Evolutionary conservation across 2,888 invertebrate genomes (phyloP).

Genomic region (Apamea anceps): DNA sequence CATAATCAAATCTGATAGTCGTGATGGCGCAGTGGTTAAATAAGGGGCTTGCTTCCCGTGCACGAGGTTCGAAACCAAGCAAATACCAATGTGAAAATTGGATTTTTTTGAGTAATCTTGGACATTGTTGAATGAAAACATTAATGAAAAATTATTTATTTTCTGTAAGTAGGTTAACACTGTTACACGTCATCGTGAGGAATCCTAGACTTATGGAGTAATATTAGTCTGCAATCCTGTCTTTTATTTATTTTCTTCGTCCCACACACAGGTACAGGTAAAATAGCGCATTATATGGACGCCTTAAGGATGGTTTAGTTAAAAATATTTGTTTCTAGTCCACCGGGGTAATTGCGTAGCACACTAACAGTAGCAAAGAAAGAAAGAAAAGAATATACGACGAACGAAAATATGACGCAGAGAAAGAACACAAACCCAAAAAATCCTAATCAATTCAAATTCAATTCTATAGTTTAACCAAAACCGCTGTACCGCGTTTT

Average conservation of each 20-base stretch:
- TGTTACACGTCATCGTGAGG: not conserved
- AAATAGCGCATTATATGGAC: not conserved
- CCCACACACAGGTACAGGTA: not conserved
- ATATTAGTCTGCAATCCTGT: not conserved
- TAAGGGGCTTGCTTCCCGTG: not conserved
- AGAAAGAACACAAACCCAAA: too few relatives aligned
- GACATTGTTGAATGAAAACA: not conserved
- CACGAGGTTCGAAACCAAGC: not conserved
- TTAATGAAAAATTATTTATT: too few relatives aligned
- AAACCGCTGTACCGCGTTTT: too few relatives aligned
- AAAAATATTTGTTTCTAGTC: not conserved
- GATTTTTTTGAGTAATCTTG: not conserved
- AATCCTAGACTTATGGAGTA: not conserved
- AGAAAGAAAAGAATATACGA: too few relatives aligned
- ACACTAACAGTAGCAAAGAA: not conserved
- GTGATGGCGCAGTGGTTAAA: not conserved
- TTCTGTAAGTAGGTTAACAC: too few relatives aligned
- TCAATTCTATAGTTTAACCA: too few relatives aligned
- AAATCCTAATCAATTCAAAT: too few relatives aligned
- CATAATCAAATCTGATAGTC: not conserved
- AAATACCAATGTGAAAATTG: not conserved
- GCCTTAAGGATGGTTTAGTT: not conserved
- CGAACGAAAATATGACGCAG: too few relatives aligned
- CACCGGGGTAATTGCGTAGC: not conserved
- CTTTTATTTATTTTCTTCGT: not conserved